Evolutionary conservation across 2,797 vertebrate species (phyloP), one percentile per base, ranked within the genome.

Genomic region (Acanthis flammea): DNA sequence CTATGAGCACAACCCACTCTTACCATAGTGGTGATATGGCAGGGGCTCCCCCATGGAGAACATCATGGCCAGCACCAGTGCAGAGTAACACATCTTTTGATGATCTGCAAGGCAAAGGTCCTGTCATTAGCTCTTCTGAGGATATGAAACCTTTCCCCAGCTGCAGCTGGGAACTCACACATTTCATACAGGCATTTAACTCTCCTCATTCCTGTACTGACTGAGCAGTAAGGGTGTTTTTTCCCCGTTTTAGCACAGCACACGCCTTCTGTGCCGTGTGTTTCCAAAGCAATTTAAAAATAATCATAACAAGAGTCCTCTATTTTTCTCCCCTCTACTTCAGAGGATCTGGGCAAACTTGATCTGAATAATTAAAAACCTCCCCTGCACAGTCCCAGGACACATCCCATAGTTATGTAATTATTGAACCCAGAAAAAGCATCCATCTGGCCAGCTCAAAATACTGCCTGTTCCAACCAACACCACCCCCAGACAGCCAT

Each of bases 31-130:
- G 92, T 99, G 99, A 88, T 99, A 99, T 28, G 99, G 99, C 86
- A 99, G 98, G 62, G 99, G 99, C 93, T 99, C 99, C 21, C 99
- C 99, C 99, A 99, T 99, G 54, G 98, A 99, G 97, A 99, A 99
- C 92, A 99, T 98, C 99, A 99, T 99, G 31, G 99, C 98, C 73
- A 99, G 98, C 24, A 99, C 98, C 97, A 99, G 97, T 2, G 99
- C 99, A 7, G 99, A 99, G 96, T 99, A 99, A 89, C 99, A 99
- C 98, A 99, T 98, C 97, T 99, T 99, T 96, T 99, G 99, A 94
- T 99, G 99, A 92, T 99, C 99, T 99, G 97, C 44, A 92, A 85
- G 72, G 74, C 25, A 92, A 86, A 90, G 48, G 31, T 58, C 53
- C 41, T 61, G 30, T n/a, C 65, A 41, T 93, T 51, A 78, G 61